phyloP scores from a whole-genome alignment of 2,797 vertebrate species.

The Coccyzus lansbergi region DNA sequence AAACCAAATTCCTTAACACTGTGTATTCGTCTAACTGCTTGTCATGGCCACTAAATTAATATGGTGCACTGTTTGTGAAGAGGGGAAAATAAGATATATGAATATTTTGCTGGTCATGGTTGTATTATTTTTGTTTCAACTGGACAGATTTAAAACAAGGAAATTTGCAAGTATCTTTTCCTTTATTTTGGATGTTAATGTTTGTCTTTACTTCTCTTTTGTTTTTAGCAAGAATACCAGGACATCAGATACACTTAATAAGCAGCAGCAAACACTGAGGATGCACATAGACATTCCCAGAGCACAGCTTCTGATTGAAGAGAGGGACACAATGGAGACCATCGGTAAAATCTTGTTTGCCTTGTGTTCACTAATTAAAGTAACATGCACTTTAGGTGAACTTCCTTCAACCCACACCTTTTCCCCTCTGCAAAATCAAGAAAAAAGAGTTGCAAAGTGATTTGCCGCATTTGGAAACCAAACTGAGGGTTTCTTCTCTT shows the following conservation, averaged over 20 bases:
- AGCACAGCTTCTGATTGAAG: constrained; percentile 98
- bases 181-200: not conserved
- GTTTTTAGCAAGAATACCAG: constrained; percentile 92
- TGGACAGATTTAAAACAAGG: not conserved
- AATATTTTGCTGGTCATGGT: not conserved
- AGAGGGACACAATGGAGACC: constrained; percentile 98
- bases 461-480: not conserved
- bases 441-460: not conserved
- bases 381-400: not conserved
- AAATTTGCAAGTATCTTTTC: not conserved
- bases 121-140: not conserved
- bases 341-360: constrained; percentile 83
- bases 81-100: not conserved
- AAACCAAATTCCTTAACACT: not conserved
- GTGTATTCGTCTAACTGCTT: not conserved
- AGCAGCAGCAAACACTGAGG: constrained; percentile 94
- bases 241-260: constrained; percentile 95
- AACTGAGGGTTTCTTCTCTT: not conserved
- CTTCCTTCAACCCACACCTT: not conserved
- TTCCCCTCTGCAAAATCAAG: not conserved
- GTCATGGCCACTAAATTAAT: not conserved
- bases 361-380: not conserved
- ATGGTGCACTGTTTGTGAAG: not conserved
- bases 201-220: not conserved
- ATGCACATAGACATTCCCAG: constrained; percentile 99